Percentiles rank a stretch among this genome's conserved stretches.
phyloP scores from a whole-genome alignment of 1,140 invertebrate genomes.

The Pinna nobilis region DNA sequence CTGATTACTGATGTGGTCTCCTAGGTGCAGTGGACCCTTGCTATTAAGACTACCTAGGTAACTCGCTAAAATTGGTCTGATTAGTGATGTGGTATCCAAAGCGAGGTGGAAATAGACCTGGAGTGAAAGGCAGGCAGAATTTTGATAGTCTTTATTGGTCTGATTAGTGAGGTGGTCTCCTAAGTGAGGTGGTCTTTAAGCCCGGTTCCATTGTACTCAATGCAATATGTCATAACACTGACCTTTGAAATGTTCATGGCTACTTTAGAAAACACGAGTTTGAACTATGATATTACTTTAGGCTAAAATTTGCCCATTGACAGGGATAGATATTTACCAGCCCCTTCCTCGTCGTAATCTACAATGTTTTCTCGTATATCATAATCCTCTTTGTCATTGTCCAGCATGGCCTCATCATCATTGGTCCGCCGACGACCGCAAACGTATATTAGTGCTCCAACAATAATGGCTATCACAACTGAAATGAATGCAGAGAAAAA shows the following conservation, averaged over 20 bases:
- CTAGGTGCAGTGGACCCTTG: too few relatives aligned
- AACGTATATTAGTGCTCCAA: slow-evolving; percentile 88
- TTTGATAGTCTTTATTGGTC: too few relatives aligned
- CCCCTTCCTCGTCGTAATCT: slow-evolving; percentile 98
- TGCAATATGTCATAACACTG: background rate
- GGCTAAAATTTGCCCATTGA: background rate
- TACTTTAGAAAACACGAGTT: background rate
- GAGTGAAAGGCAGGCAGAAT: too few relatives aligned
- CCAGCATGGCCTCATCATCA: slow-evolving; percentile 88
- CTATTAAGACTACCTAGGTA: too few relatives aligned
- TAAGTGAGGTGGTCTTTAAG: too few relatives aligned
- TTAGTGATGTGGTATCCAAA: too few relatives aligned
- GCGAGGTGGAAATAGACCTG: too few relatives aligned
- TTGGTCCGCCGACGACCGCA: slow-evolving; percentile 90
- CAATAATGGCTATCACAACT: slow-evolving; percentile 94
- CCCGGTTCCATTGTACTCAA: background rate
- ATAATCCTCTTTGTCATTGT: slow-evolving; percentile 90
- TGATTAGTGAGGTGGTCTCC: too few relatives aligned
- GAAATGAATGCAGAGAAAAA: slow-evolving; percentile 60
- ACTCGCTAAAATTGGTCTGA: too few relatives aligned
- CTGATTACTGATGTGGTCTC: too few relatives aligned
- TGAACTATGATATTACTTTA: background rate
- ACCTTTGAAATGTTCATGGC: background rate
- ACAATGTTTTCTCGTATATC: slow-evolving; percentile 99
- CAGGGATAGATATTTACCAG: slow-evolving; percentile 53